These are phyloP conservation scores for Pygoscelis adeliae DNA, from an alignment of 2,113 vertebrate species.

Conservation along the genomic window DNA sequence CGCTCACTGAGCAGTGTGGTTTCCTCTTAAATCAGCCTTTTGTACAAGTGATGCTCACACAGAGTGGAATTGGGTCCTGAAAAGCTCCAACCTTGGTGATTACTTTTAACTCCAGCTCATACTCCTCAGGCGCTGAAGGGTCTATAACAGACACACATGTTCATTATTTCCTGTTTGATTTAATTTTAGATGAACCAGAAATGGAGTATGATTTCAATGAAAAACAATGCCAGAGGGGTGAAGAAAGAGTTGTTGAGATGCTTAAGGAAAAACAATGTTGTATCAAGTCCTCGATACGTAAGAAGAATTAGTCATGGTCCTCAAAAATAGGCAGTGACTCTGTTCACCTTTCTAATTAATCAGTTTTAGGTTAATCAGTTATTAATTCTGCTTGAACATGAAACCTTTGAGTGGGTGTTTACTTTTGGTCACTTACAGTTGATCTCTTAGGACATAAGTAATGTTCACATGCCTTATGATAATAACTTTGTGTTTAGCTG, in stretches of 20 bases:
- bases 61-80: background rate
- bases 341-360: background rate
- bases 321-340: background rate
- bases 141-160: background rate
- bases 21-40: background rate
- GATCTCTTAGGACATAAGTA: background rate
- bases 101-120: background rate
- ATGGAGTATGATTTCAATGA: constrained; percentile 2
- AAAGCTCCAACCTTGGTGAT: background rate
- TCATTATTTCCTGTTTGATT: constrained; percentile 13
- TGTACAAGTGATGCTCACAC: rapidly evolving
- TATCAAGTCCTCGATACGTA: background rate
- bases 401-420: background rate
- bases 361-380: background rate
- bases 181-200: background rate
- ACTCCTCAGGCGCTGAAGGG: background rate
- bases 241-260: background rate
- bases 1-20: background rate
- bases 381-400: background rate
- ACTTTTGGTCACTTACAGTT: background rate
- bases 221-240: background rate
- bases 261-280: background rate
- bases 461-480: background rate
- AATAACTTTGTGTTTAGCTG: background rate
- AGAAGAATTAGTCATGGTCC: background rate